Conservation (phyloP, 2,797 vertebrate genomes). For the Myiotriccus ornatus region DNA sequence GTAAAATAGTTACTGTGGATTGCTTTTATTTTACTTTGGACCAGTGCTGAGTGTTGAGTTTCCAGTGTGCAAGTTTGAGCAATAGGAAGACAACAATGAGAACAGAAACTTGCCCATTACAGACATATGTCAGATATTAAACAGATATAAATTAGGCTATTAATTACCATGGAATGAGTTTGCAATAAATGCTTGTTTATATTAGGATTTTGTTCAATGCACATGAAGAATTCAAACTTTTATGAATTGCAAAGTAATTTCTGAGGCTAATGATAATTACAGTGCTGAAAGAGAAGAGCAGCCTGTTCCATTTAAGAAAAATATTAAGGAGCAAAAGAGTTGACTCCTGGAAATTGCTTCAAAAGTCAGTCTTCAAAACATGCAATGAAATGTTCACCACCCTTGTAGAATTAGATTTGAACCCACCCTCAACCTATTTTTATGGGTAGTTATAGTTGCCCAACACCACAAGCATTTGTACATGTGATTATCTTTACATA, state of each 20-base stretch:
- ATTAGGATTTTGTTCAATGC: neutral
- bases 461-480: neutral
- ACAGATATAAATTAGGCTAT: neutral
- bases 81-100: neutral
- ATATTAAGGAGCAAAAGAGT: neutral
- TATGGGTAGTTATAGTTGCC: neutral
- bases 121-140: neutral
- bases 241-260: slow-evolving; percentile 1
- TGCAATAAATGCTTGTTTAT: neutral
- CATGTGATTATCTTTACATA: neutral
- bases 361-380: neutral
- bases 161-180: neutral
- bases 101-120: neutral
- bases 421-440: fast-evolving
- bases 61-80: neutral
- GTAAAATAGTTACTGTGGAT: neutral
- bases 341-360: neutral
- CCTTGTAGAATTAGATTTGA: neutral
- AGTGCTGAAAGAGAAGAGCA: neutral
- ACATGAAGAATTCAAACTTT: neutral
- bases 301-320: neutral
- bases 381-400: neutral
- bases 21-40: neutral
- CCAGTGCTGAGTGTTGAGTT: neutral
- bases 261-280: neutral